Conservation (phyloP, 2,113 vertebrate species). For the Nibea albiflora region DNA sequence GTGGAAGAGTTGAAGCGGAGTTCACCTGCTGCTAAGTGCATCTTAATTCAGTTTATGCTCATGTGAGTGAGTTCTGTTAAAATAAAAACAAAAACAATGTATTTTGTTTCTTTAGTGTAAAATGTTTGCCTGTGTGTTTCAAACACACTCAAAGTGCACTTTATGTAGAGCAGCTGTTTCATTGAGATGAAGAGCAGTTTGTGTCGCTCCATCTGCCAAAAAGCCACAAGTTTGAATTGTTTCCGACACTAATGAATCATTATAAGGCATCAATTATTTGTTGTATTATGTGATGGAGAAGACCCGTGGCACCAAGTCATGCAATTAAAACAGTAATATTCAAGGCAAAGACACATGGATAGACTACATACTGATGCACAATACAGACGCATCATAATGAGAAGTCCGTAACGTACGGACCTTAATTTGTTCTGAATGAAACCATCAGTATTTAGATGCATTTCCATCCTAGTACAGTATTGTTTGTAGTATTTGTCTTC, state of each 20-base stretch:
- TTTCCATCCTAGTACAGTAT: not conserved
- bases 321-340: not conserved
- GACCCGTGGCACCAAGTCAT: not conserved
- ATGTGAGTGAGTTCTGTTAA: not conserved
- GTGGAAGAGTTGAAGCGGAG: conserved; percentile 12
- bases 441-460: not conserved
- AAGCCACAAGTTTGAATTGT: conserved; percentile 2
- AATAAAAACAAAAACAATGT: rapidly evolving
- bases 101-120: not conserved
- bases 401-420: not conserved
- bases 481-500: no score
- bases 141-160: conserved; percentile 50
- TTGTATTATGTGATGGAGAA: not conserved
- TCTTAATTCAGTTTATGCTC: not conserved
- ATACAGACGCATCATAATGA: not conserved
- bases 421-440: not conserved
- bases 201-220: not conserved
- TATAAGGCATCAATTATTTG: conserved; percentile 15
- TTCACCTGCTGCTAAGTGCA: conserved; percentile 22
- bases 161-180: conserved; percentile 6
- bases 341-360: not conserved
- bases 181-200: not conserved
- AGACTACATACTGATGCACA: not conserved
- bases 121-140: not conserved
- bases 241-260: not conserved